phyloP scores from a whole-genome alignment of 2,888 invertebrate genomes.

The Netelia inedita region DNA sequence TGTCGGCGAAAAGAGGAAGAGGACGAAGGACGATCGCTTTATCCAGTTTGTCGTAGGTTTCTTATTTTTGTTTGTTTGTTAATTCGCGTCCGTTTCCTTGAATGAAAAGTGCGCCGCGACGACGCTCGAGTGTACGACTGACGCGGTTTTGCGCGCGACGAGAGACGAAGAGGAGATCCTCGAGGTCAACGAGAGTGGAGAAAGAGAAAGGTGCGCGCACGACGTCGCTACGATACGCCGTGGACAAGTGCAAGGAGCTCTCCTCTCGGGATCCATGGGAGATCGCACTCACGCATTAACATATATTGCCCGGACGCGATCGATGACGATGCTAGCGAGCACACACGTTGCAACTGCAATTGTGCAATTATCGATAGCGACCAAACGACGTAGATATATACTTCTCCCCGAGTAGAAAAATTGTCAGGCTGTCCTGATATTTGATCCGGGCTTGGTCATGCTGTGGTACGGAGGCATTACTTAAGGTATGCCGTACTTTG shows the following conservation, averaged over 20 bases:
- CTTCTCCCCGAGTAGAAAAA: too few species aligned
- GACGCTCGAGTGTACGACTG: not conserved
- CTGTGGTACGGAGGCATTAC: too few species aligned
- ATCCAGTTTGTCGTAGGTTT: not conserved
- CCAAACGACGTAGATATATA: not conserved
- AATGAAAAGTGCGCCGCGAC: conserved; percentile 43
- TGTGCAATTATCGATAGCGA: not conserved
- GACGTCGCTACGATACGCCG: conserved; percentile 18
- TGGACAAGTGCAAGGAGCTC: conserved; percentile 32
- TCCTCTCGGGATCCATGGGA: not conserved
- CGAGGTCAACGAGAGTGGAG: conserved; percentile 65
- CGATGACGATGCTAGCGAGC: not conserved
- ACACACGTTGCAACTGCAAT: not conserved
- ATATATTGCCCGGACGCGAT: conserved; percentile 18
- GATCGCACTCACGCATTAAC: conserved; percentile 9
- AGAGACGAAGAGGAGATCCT: conserved; percentile 51
- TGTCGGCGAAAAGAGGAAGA: too few species aligned
- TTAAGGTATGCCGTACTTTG: too few species aligned
- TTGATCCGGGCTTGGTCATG: too few species aligned
- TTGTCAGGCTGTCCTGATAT: too few species aligned
- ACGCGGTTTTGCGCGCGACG: not conserved
- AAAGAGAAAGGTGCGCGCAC: conserved; percentile 48
- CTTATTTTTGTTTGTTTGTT: conserved; percentile 14
- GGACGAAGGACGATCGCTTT: too few species aligned
- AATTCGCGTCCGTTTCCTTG: conserved; percentile 24